Base-by-base conservation (phyloP, 2,888 invertebrate species). In the Trissoscelio sp. region DNA sequence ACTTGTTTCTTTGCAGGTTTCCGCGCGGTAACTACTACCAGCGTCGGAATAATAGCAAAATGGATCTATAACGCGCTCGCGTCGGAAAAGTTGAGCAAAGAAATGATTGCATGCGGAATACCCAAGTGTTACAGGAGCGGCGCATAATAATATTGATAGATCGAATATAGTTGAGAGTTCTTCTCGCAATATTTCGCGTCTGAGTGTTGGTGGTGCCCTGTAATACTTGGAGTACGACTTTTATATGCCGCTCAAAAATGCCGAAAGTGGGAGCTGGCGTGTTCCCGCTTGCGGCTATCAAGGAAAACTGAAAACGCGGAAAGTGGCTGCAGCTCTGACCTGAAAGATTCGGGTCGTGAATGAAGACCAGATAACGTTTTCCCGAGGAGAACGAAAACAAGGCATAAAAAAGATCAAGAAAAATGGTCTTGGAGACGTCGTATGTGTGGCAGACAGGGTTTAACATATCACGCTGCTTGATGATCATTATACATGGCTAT, bases 391-490 rank as follows among this genome's bases (percentile, higher is more conserved):
- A 57, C 46, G 77, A 73, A 70, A 74, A 67, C 48, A 69, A 72
- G 57, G 72, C 37, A 42, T 57, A 82, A 85, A 80, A 64, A 77
- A 62, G 80, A 66, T 73, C 44, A 66, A 77, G 82, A 88, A 89
- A 88, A 87, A 89, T 89, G 89, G 88, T 88, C 84, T 86, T 87
- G 86, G 87, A 88, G 88, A 88, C 87, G 86, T 86, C 88, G 60
- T 87, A 87, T 85, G 85, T 88, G 85, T 88, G 89, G 87, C 87
- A 88, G 86, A 87, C 88, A 82, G 87, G 88, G 86, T 89, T 87
- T 87, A 88, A 86, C 86, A 84, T 86, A 84, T 87, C 87, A 81
- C 86, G 85, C 73, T 88, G 87, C 87, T 85, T 87, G 87, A 88
- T 88, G 87, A 87, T 87, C 83, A 84, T 88, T 84, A 85, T 87